phyloP scores from a whole-genome alignment of 2,797 vertebrate genomes.

The Natrix natrix region DNA sequence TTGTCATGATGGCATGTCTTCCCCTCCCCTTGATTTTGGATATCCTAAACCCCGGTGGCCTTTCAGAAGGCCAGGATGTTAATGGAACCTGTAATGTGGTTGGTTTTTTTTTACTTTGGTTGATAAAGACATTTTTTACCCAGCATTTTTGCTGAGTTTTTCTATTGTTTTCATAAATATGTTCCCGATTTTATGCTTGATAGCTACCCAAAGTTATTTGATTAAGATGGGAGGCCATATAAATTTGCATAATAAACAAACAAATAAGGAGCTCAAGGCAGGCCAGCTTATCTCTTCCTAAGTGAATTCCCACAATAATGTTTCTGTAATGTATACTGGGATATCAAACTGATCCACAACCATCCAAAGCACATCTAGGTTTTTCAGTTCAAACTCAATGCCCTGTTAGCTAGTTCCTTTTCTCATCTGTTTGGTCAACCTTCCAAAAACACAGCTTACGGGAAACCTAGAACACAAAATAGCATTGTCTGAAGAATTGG shows the following conservation, averaged over 20 bases:
- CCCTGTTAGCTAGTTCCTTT: background rate
- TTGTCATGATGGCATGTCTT: background rate
- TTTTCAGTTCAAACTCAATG: background rate
- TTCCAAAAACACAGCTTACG: accelerated
- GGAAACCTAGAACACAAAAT: background rate
- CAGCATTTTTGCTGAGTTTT: background rate
- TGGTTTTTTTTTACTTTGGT: background rate
- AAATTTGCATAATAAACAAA: background rate
- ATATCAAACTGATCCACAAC: background rate
- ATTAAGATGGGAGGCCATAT: background rate
- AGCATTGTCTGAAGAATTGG: background rate
- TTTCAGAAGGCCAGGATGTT: background rate
- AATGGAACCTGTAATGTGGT: background rate
- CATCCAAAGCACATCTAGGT: background rate
- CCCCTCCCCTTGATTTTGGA: background rate
- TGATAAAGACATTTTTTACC: background rate
- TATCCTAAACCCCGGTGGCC: background rate
- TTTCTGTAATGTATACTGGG: background rate
- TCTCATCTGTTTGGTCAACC: background rate
- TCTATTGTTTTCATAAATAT: background rate
- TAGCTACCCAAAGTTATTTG: background rate
- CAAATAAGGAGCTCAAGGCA: background rate
- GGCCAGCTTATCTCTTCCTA: background rate
- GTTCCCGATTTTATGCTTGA: background rate
- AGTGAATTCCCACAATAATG: background rate